A percentile compares a stretch with the other conserved stretches of the same genome.
Evolutionary conservation across 1,140 invertebrate genomes (phyloP).

Genomic region (Cotesia glomerata): DNA sequence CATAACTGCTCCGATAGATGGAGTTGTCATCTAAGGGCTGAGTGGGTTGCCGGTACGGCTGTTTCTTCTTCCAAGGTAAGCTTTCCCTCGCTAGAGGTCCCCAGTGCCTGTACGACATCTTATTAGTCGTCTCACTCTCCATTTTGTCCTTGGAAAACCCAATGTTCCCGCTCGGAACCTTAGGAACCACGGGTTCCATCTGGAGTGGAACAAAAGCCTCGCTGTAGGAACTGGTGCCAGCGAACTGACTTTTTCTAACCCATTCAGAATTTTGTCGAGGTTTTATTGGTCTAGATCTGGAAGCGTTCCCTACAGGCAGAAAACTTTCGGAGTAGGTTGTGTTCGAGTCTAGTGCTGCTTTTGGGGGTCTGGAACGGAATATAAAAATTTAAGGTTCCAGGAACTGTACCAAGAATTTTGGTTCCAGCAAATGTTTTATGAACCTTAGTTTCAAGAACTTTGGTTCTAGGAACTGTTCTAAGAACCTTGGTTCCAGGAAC

Average conservation of each 20-base stretch:
- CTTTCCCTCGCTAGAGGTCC: constrained; percentile 49
- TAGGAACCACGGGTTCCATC: constrained; percentile 34
- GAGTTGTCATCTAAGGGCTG: constrained; percentile 59
- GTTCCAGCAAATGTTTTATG: too few relatives aligned
- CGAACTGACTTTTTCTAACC: constrained; percentile 40
- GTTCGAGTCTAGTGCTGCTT: constrained; percentile 42
- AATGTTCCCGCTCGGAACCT: constrained; percentile 47
- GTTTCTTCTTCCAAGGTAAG: constrained; percentile 58
- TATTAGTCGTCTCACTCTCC: constrained; percentile 59
- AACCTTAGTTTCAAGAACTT: too few relatives aligned
- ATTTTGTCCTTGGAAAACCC: constrained; percentile 47
- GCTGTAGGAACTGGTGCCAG: constrained; percentile 48
- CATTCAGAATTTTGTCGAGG: constrained; percentile 34
- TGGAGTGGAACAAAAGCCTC: constrained; percentile 47
- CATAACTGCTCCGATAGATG: constrained; percentile 61
- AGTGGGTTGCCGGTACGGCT: constrained; percentile 51
- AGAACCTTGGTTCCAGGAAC: too few relatives aligned
- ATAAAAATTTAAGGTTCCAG: not conserved
- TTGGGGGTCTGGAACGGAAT: constrained; percentile 41
- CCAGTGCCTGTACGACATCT: constrained; percentile 65
- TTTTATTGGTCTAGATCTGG: constrained; percentile 41
- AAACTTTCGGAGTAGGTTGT: constrained; percentile 55
- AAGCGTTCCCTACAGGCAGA: constrained; percentile 2
- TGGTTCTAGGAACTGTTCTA: too few relatives aligned
- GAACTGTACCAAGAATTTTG: too few relatives aligned